phyloP scores from a whole-genome alignment of 2,113 vertebrate species.

The Pollimyrus isidori region DNA sequence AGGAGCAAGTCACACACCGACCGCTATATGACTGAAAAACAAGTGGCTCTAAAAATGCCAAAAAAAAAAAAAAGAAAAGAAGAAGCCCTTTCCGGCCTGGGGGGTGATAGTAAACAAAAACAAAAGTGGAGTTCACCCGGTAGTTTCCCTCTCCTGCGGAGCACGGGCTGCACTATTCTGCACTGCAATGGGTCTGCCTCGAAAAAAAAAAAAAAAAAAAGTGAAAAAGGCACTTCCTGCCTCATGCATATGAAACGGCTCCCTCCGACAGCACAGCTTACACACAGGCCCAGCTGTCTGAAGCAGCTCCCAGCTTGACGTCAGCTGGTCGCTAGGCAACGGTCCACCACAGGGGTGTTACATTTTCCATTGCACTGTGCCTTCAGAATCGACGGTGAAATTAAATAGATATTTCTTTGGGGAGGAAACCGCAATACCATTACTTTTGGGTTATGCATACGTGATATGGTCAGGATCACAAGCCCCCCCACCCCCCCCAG shows the following conservation, averaged over 20 bases:
- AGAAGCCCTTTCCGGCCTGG: neutral
- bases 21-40: neutral
- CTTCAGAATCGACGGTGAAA: conserved; percentile 37
- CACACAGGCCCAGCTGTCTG: conserved; percentile 59
- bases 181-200: conserved; percentile 27
- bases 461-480: neutral
- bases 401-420: conserved; percentile 21
- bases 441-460: neutral
- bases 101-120: conserved; percentile 28
- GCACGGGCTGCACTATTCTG: conserved; percentile 3
- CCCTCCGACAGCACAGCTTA: conserved; percentile 26
- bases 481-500: neutral
- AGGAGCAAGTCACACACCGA: too few species aligned
- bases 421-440: neutral
- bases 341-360: conserved; percentile 59
- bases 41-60: conserved; percentile 21
- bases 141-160: conserved; percentile 48
- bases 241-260: conserved; percentile 41
- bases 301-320: conserved; percentile 68
- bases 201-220: conserved; percentile 19
- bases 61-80: neutral
- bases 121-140: conserved; percentile 40
- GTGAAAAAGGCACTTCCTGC: conserved; percentile 41
- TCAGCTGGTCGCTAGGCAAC: conserved; percentile 61
- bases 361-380: conserved; percentile 66